A percentile compares a stretch with the other conserved stretches of the same genome.
Evolutionary conservation across 2,113 vertebrate species (phyloP).

Genomic region (Tichodroma muraria): DNA sequence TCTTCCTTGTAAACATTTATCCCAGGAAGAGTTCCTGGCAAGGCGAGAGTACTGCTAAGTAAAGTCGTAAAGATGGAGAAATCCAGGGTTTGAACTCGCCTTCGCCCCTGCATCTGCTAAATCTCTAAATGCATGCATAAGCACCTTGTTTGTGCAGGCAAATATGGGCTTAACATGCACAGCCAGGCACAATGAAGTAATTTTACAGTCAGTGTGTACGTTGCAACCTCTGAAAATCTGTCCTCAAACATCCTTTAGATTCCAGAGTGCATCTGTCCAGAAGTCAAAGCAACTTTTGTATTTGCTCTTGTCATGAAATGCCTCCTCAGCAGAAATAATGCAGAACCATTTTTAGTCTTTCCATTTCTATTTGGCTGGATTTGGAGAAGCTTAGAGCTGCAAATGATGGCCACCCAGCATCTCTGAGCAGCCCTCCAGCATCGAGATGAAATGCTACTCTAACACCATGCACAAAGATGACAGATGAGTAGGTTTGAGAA

Average conservation of each 20-base stretch:
- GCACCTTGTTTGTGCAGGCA: conserved; percentile 33
- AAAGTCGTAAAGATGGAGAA: neutral
- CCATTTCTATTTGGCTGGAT: neutral
- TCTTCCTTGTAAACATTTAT: neutral
- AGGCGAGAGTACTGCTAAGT: neutral
- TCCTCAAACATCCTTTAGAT: conserved; percentile 49
- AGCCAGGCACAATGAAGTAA: conserved; percentile 47
- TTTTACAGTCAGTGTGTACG: conserved; percentile 27
- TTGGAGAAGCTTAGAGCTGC: neutral
- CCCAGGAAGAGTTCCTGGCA: neutral
- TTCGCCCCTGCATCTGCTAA: neutral
- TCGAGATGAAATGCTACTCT: neutral
- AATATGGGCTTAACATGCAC: conserved; percentile 43
- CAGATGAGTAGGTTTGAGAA: neutral
- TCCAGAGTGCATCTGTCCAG: conserved; percentile 8
- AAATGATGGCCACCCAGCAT: neutral
- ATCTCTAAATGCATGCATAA: conserved; percentile 19
- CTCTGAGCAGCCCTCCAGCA: neutral
- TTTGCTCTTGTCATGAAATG: neutral
- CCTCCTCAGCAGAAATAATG: neutral
- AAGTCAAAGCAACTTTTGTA: conserved; percentile 29
- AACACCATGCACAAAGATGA: neutral
- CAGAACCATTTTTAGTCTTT: neutral
- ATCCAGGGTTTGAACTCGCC: neutral
- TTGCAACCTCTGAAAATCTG: conserved; percentile 45